Conservation (phyloP, 2,113 vertebrate species). For the Cyanoramphus novaezelandiae region DNA sequence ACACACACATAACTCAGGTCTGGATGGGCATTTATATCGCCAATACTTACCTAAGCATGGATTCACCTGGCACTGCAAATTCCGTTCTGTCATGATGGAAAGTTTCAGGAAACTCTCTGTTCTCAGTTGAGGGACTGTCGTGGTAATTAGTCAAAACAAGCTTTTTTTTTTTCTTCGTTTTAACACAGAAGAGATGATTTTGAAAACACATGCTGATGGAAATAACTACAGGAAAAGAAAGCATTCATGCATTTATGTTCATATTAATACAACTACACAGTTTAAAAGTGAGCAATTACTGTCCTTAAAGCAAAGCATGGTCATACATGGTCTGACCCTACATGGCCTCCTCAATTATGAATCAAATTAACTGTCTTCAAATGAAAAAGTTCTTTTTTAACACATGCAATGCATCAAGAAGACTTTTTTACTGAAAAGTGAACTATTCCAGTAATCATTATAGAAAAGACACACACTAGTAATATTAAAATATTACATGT, state of each 20-base stretch:
- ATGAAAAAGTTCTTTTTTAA: neutral
- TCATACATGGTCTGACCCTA: neutral
- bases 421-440: neutral
- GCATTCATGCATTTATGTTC: neutral
- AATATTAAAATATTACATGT: neutral
- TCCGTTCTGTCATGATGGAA: neutral
- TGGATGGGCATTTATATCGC: neutral
- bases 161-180: neutral
- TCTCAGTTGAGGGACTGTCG: neutral
- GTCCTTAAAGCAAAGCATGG: neutral
- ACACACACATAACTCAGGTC: fast-evolving
- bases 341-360: neutral
- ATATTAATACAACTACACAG: neutral
- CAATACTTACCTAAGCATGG: neutral
- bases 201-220: neutral
- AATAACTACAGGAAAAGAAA: neutral
- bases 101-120: neutral
- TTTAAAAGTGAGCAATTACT: neutral
- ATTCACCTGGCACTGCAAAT: neutral
- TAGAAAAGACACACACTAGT: neutral
- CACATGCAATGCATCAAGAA: neutral
- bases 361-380: neutral
- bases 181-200: neutral
- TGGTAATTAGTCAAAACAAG: neutral
- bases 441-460: neutral